phyloP scores from a whole-genome alignment of 2,797 vertebrate species.

The Myiotriccus ornatus region DNA sequence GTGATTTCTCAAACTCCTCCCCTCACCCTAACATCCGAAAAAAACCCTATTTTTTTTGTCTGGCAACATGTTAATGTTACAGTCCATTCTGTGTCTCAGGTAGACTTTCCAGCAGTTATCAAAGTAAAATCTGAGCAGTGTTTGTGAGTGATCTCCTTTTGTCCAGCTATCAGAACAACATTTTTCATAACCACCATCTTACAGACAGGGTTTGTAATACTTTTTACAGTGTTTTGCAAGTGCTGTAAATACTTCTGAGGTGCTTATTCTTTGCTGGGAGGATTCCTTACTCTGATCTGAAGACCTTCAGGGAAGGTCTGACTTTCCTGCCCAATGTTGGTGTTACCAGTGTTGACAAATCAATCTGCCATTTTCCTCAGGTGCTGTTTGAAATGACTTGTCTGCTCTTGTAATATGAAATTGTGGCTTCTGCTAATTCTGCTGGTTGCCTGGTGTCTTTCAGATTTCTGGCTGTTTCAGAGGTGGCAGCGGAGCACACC shows the following conservation, averaged over 20 bases:
- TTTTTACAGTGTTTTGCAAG: background rate
- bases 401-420: background rate
- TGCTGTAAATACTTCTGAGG: background rate
- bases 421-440: background rate
- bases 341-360: background rate
- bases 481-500: conserved; percentile 85
- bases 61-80: rapidly evolving
- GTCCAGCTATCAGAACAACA: background rate
- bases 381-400: background rate
- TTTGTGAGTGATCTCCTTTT: background rate
- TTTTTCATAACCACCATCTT: background rate
- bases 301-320: background rate
- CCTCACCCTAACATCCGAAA: background rate
- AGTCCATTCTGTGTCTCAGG: background rate
- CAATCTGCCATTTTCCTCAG: background rate
- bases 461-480: conserved; percentile 87
- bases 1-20: background rate
- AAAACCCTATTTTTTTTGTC: background rate
- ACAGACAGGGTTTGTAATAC: background rate
- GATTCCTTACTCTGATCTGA: background rate
- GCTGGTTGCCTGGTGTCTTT: conserved; percentile 1
- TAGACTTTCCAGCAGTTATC: background rate
- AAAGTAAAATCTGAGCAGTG: background rate
- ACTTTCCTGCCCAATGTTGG: background rate
- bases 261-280: background rate